Percentiles rank a stretch among this genome's conserved stretches.
phyloP scores from a whole-genome alignment of 2,888 invertebrate genomes.

The Lathronympha strigana region DNA sequence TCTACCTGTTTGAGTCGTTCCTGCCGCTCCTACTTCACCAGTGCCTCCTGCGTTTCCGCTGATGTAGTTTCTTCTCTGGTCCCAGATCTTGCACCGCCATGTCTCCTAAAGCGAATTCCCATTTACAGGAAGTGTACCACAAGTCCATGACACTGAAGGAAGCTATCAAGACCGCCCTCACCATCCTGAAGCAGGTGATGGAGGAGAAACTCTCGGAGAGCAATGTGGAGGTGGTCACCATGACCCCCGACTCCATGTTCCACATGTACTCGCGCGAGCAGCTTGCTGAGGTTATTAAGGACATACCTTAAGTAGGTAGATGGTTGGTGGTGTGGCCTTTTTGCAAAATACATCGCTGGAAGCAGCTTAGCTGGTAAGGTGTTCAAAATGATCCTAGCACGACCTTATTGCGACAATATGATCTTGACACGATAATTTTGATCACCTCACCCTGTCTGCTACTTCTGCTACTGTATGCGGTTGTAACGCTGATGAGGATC shows the following conservation, averaged over 20 bases:
- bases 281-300: conserved; percentile 94
- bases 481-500: too few relatives aligned
- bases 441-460: too few relatives aligned
- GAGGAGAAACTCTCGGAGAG: conserved; percentile 98
- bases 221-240: conserved; percentile 98
- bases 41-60: too few relatives aligned
- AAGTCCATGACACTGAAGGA: conserved; percentile 97
- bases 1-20: too few relatives aligned
- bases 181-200: conserved; percentile 99
- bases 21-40: too few relatives aligned
- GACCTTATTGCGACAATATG: too few relatives aligned
- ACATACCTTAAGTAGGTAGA: conserved; percentile 83
- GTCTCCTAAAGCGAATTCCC: too few relatives aligned
- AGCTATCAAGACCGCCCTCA: conserved; percentile 95
- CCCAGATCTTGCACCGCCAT: too few relatives aligned
- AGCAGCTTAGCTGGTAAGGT: neutral
- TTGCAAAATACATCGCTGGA: neutral
- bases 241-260: conserved; percentile 93
- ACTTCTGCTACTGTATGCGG: too few relatives aligned
- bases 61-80: neutral
- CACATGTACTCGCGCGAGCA: conserved; percentile 96
- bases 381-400: too few relatives aligned
- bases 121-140: conserved; percentile 87
- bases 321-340: conserved; percentile 44
- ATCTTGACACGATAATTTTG: too few relatives aligned